Conservation (phyloP, 2,113 vertebrate species). For the Alces alces region DNA sequence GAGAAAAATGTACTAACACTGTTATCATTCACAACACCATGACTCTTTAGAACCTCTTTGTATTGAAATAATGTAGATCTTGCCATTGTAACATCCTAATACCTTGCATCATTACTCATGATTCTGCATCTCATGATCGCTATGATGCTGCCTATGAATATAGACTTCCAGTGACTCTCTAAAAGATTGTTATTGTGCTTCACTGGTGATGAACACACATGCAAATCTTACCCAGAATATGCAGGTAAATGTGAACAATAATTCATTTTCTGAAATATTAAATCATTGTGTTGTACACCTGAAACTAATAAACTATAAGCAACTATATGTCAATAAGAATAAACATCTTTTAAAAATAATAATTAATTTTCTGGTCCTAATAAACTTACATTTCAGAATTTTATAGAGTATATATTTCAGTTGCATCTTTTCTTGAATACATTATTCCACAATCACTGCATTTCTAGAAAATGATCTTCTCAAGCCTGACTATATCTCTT, state of each 20-base stretch:
- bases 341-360: neutral
- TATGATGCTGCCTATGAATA: neutral
- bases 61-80: neutral
- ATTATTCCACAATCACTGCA: neutral
- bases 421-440: neutral
- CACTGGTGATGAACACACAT: neutral
- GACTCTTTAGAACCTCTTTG: neutral
- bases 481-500: neutral
- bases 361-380: conserved; percentile 21
- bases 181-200: neutral
- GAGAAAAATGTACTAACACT: neutral
- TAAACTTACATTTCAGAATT: conserved; percentile 22
- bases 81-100: neutral
- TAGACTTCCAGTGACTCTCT: neutral
- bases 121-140: neutral
- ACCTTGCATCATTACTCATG: neutral
- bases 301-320: neutral
- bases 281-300: neutral
- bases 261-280: neutral
- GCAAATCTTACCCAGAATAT: neutral
- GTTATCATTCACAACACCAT: neutral
- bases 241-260: neutral
- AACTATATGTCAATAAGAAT: neutral
- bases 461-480: conserved; percentile 11
- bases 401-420: neutral